Conservation (phyloP, 53 echinoderm and acorn worm species). For the Astropecten irregularis region DNA sequence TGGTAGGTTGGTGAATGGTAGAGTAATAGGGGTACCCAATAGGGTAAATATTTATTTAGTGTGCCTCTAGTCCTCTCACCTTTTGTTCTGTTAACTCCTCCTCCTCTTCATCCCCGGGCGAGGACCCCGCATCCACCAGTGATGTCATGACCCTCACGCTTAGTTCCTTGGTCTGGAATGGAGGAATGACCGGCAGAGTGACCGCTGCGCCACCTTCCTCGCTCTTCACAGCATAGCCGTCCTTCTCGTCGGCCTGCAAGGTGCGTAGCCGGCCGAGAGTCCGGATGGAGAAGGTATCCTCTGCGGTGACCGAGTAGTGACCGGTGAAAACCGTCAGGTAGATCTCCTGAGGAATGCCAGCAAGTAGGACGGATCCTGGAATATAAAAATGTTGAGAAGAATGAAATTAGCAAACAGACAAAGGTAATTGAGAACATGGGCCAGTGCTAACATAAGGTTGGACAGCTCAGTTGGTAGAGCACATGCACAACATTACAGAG, state of each 20-base stretch:
- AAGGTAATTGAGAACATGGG: too few species aligned
- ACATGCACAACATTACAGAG: neutral
- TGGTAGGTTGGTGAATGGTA: too few species aligned
- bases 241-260: conserved; percentile 53
- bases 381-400: neutral
- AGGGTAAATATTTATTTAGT: too few species aligned
- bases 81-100: conserved; percentile 57
- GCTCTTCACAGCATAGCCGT: conserved; percentile 22
- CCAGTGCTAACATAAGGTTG: too few species aligned
- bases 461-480: too few species aligned
- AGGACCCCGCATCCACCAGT: conserved; percentile 36
- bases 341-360: conserved; percentile 83
- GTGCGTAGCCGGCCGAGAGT: conserved; percentile 65
- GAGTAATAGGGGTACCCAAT: too few species aligned
- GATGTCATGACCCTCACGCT: conserved; percentile 35
- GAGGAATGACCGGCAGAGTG: conserved; percentile 28
- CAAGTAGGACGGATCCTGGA: conserved; percentile 55
- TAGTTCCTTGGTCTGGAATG: conserved; percentile 59
- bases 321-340: conserved; percentile 74
- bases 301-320: conserved; percentile 59
- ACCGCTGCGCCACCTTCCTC: conserved; percentile 34
- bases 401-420: neutral
- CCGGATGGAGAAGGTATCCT: conserved; percentile 69
- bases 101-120: conserved; percentile 39
- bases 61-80: conserved; percentile 27